Percentiles rank a stretch among this genome's conserved stretches.
phyloP scores from a whole-genome alignment of 2,888 invertebrate genomes.

The Melikaiella ostensackeni region DNA sequence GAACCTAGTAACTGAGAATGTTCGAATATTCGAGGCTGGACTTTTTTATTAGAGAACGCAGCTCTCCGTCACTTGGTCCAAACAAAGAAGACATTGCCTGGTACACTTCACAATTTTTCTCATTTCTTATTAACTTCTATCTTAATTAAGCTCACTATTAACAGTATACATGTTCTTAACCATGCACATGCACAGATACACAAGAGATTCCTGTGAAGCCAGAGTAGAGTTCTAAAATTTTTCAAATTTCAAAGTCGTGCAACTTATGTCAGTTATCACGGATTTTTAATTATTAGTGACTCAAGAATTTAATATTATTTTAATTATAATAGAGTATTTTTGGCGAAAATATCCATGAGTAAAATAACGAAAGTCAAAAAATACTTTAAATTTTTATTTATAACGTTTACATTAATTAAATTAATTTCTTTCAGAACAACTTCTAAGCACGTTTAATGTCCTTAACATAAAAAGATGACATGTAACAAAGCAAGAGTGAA shows the following conservation, averaged over 20 bases:
- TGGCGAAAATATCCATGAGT: too few relatives aligned
- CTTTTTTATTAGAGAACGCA: conserved; percentile 1
- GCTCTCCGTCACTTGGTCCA: conserved; percentile 43
- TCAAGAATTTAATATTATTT: too few relatives aligned
- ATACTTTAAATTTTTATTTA: too few relatives aligned
- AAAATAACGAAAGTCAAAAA: too few relatives aligned
- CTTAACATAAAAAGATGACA: too few relatives aligned
- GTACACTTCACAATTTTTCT: conserved; percentile 54
- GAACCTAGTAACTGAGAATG: conserved; percentile 51
- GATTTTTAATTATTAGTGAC: too few relatives aligned
- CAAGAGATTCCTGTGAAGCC: conserved; percentile 61
- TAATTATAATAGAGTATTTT: too few relatives aligned
- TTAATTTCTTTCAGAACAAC: too few relatives aligned
- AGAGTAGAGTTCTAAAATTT: conserved; percentile 39
- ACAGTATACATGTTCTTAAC: conserved; percentile 72
- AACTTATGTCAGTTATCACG: too few relatives aligned
- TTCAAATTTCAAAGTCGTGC: not conserved
- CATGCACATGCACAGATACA: conserved; percentile 68
- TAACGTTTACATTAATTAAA: too few relatives aligned
- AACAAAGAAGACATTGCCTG: conserved; percentile 54
- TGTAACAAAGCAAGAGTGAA: too few relatives aligned
- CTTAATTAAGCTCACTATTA: conserved; percentile 77
- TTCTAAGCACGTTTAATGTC: too few relatives aligned
- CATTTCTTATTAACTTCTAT: conserved; percentile 62
- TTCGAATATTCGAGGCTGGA: conserved; percentile 12